Percentiles rank a stretch among this genome's conserved stretches.
Evolutionary conservation across 1,140 invertebrate genomes (phyloP).

Genomic region (Drosophila leontia): DNA sequence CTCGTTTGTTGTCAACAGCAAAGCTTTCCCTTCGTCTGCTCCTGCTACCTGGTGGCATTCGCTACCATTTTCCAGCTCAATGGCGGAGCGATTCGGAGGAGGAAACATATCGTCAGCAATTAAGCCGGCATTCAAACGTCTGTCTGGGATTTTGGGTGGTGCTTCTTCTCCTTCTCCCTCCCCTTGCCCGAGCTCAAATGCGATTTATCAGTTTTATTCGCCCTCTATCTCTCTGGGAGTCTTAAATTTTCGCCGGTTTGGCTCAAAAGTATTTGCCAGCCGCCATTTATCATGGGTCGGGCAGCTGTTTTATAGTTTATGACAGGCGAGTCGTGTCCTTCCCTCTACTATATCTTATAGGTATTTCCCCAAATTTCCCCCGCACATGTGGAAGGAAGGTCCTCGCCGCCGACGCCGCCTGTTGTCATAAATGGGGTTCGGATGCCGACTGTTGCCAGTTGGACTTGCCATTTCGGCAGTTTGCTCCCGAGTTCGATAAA

Average conservation of each 20-base stretch:
- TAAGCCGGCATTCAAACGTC: constrained; percentile 76
- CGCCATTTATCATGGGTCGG: constrained; percentile 66
- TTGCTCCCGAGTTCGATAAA: constrained; percentile 56
- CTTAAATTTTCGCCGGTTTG: constrained; percentile 40
- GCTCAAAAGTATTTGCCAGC: constrained; percentile 35
- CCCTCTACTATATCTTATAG: constrained; percentile 58
- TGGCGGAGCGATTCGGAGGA: constrained; percentile 20
- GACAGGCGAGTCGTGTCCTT: constrained; percentile 54
- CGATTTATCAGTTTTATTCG: constrained; percentile 62
- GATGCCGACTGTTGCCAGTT: constrained; percentile 60
- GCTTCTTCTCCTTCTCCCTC: background rate
- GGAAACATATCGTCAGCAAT: constrained; percentile 77
- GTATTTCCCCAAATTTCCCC: constrained; percentile 32
- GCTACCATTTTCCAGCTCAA: constrained; percentile 64
- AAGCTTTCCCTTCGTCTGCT: constrained; percentile 51
- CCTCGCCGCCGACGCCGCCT: constrained; percentile 10
- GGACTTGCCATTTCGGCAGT: constrained; percentile 71
- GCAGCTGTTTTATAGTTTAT: constrained; percentile 74
- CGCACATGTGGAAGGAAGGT: constrained; percentile 11
- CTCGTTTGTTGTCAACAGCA: constrained; percentile 54
- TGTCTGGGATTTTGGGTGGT: constrained; percentile 51
- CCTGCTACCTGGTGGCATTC: constrained; percentile 53
- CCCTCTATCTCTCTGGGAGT: background rate
- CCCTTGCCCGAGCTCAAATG: constrained; percentile 25
- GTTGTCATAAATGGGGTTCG: constrained; percentile 57